A percentile compares a stretch with the other conserved stretches of the same genome.
These are phyloP conservation scores for Troglohyphantes excavatus DNA, from an alignment of 2,888 invertebrate genomes.

Conservation along the genomic window DNA sequence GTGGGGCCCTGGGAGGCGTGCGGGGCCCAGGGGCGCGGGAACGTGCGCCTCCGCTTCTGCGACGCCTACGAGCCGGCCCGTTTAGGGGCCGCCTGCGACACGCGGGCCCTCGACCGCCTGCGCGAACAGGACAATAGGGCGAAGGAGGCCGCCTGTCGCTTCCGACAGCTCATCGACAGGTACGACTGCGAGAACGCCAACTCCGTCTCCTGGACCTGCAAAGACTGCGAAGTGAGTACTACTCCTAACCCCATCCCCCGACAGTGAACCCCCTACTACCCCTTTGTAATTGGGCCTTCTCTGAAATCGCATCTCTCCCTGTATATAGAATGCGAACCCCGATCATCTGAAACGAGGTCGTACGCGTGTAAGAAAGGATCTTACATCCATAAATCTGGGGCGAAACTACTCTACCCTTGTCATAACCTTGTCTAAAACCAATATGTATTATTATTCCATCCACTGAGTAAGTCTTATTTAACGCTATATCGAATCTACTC, in stretches of 20 bases:
- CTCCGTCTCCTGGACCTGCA: constrained; percentile 80
- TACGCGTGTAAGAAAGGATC: too few relatives aligned
- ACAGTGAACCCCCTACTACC: too few relatives aligned
- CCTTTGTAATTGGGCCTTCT: too few relatives aligned
- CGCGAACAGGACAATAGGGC: constrained; percentile 61
- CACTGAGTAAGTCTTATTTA: too few relatives aligned
- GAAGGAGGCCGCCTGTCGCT: constrained; percentile 59
- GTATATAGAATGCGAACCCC: too few relatives aligned
- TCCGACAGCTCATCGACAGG: constrained; percentile 77
- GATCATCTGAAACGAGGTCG: too few relatives aligned
- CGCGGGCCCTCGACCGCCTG: constrained; percentile 42
- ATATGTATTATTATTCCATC: too few relatives aligned
- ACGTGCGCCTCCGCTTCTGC: constrained; percentile 79
- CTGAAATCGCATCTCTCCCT: too few relatives aligned
- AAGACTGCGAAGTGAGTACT: constrained; percentile 80
- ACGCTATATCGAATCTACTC: too few relatives aligned
- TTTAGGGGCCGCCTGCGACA: constrained; percentile 59
- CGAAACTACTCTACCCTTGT: too few relatives aligned
- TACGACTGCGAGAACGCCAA: constrained; percentile 80
- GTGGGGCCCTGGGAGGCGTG: constrained; percentile 72
- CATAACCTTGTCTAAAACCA: too few relatives aligned
- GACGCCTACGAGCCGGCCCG: constrained; percentile 75
- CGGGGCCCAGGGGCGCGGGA: constrained; percentile 53
- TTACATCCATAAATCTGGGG: too few relatives aligned
- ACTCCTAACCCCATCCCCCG: not conserved